Evolutionary conservation across 2,888 invertebrate genomes (phyloP).

Genomic region (Fabriciana adippe): DNA sequence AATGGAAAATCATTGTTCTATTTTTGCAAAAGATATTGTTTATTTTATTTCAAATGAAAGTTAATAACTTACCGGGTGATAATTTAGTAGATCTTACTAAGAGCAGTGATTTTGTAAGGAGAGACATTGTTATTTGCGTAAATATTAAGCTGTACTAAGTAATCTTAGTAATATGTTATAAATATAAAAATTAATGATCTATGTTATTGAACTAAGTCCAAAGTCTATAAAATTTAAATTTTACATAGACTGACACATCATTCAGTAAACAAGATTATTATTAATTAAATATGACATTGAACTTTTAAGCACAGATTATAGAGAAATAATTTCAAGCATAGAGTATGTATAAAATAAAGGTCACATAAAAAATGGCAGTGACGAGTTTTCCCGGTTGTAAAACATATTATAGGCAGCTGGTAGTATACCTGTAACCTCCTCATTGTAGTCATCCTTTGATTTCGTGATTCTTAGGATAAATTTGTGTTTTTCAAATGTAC

Average conservation of each 20-base stretch:
- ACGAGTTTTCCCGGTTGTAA: too few relatives aligned
- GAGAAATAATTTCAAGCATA: too few relatives aligned
- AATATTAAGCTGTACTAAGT: neutral
- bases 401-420: too few relatives aligned
- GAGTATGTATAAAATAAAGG: too few relatives aligned
- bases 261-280: conserved; percentile 1
- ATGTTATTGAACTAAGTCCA: conserved; percentile 5
- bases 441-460: too few relatives aligned
- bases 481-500: too few relatives aligned
- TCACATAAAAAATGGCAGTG: too few relatives aligned
- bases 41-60: neutral
- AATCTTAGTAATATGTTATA: neutral
- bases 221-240: neutral
- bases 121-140: conserved; percentile 9
- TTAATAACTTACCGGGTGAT: conserved; percentile 31
- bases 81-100: conserved; percentile 21
- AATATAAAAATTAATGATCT: neutral
- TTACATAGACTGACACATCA: neutral
- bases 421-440: too few relatives aligned
- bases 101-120: conserved; percentile 23
- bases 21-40: neutral
- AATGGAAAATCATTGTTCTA: too few relatives aligned
- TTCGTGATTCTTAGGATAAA: too few relatives aligned
- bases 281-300: neutral
- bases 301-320: neutral